Evolutionary conservation across 2,888 invertebrate species (phyloP), one percentile per base, ranked within the genome.

Genomic region (Neelides folsomi): DNA sequence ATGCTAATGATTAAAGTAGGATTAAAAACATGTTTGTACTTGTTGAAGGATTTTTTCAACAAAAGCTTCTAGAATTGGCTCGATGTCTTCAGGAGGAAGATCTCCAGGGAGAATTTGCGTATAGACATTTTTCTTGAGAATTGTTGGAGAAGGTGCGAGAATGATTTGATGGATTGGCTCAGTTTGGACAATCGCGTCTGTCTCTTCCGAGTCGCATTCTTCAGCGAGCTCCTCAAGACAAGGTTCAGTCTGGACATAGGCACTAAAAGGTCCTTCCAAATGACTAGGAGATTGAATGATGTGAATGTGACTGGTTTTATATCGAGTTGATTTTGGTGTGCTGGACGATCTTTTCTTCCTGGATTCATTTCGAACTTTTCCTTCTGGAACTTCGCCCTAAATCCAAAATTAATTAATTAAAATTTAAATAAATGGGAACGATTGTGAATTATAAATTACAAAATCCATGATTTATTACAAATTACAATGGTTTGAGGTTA

Each of bases 101-200:
- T 94, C 93, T 51, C 88, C 90, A 1, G 88, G 86, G 66, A 80
- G 79, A 59, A 94, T 89, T 74, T 94, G 90, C 41, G 94, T 94
- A 66, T 73, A 75, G 6, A 75, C 81, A 71, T 90, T 92, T 57
- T 79, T 79, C 72, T 84, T 86, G 53, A 80, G 81, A 7, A 87
- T 83, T 59, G 82, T 77, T 71, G 82, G 86, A 39, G 78, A 72
- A 1, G 89, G 88, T 49, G 86, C 83, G 19, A 81, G 77, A 6
- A 90, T 87, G 63, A 85, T 77, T 70, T 90, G 87, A 56, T 83
- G 73, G 7, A 59, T 51, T 9, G 56, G 56, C 41, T 64, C 64
- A 15, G 64, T 64, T 51, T 64, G 64, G 35, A 64, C 58, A 37
- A 55, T 50, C 13, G 55, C 59, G 41, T 64, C 64, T 2, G 51